Base-by-base conservation (phyloP, 2,888 invertebrate genomes). In the Polymixis lichenea region DNA sequence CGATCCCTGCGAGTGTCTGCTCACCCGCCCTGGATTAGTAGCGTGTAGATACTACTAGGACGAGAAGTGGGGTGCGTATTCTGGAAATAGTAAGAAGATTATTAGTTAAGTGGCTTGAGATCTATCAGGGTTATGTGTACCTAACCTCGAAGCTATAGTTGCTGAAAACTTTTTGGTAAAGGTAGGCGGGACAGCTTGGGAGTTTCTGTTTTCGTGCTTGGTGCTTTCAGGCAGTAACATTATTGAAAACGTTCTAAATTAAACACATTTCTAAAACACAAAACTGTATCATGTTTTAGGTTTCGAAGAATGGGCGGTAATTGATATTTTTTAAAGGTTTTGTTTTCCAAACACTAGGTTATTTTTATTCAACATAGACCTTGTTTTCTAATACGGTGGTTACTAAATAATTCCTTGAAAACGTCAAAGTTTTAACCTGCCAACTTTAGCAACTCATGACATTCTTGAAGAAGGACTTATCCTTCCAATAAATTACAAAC, bases 1-100 rank as follows among this genome's bases (percentile, higher is more conserved):
- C 88, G 83, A 78, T 81, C 78, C 58, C 83, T 69, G 68, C 71
- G 56, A 72, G 78, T 60, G 68, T 60, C 77, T 83, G 85, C 83
- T 85, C 80, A 83, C 83, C 74, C 67, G 72, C 64, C 22, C 32
- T 28, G 73, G 65, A 75, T 78, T 77, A 62, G 72, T 72, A 60
- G 66, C 72, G 70, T 55, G 74, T 19, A 64, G 60, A 61, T 78
- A 84, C 51, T 67, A 38, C 17, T 15, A 32, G 51, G 43, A 32
- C 15, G 15, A 51, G 6, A 17, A 5, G 13, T 1, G 19, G 13
- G 25, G 32, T 46, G 32, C 62, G 46, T 76, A 84, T 84, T 84
- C 84, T 84, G 78, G n/a, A 72, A 51, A 22, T 51, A 11, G 28
- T n/a, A 0, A 5, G 19, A 13, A 6, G 19, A 11, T 53, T 5